Percentiles rank a stretch among this genome's conserved stretches.
Conservation (phyloP, 2,113 vertebrate genomes). For the Mesocricetus auratus region DNA sequence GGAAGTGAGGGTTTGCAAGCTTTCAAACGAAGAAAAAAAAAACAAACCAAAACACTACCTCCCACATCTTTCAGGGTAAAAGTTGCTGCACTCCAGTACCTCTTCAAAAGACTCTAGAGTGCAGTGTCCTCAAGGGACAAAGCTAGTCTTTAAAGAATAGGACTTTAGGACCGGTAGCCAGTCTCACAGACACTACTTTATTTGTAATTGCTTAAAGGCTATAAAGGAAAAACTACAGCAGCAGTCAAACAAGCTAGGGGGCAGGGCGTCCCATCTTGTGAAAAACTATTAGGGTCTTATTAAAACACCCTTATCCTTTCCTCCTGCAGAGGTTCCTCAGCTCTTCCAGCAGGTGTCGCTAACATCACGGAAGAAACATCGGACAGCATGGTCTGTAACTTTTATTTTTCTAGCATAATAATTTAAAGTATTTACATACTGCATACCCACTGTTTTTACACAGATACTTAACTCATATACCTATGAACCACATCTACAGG, state of each 20-base stretch:
- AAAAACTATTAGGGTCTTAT: background rate
- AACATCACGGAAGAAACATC: slow-evolving; percentile 90
- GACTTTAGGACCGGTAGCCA: background rate
- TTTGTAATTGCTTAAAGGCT: background rate
- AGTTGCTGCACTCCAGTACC: background rate
- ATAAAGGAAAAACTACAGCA: background rate
- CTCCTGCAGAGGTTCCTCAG: slow-evolving; percentile 27
- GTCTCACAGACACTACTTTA: slow-evolving; percentile 1
- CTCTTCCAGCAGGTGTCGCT: slow-evolving; percentile 90
- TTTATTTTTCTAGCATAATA: slow-evolving; percentile 95
- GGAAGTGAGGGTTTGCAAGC: slow-evolving; percentile 14
- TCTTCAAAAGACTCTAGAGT: background rate
- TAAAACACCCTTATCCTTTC: no score
- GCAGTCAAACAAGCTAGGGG: background rate
- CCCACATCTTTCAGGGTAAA: background rate
- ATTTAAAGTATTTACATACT: slow-evolving; percentile 96
- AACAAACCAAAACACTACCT: background rate
- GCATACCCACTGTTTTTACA: slow-evolving; percentile 92
- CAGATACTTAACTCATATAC: slow-evolving; percentile 88
- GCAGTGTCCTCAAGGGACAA: background rate
- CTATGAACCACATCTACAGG: slow-evolving; percentile 87
- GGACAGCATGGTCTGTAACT: slow-evolving; percentile 90
- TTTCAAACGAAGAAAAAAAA: no score
- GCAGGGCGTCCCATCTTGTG: background rate
- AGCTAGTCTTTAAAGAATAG: background rate